A percentile compares a stretch with the other conserved stretches of the same genome.
These are phyloP conservation scores for Reticulitermes speratus DNA, from an alignment of 1,140 invertebrate genomes.

Conservation along the genomic window DNA sequence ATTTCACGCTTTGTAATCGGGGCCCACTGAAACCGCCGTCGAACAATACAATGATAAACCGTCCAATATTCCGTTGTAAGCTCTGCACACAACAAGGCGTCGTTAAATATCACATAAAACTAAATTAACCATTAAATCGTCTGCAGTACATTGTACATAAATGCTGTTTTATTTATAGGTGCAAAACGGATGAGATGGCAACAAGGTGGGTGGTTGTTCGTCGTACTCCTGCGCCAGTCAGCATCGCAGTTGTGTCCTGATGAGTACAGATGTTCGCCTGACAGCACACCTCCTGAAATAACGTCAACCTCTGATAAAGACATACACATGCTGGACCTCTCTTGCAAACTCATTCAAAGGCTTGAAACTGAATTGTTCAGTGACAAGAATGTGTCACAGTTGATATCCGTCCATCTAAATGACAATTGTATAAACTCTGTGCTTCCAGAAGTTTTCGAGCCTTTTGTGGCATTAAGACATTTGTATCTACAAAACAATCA, in stretches of 20 bases:
- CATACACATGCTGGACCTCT: not conserved
- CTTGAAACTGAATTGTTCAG: not conserved
- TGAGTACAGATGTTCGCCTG: not conserved
- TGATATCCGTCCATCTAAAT: not conserved
- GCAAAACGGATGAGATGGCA: not conserved
- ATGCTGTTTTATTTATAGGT: not conserved
- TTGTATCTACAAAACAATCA: not conserved
- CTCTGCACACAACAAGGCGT: no score
- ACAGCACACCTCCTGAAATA: not conserved
- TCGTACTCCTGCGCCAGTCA: not conserved
- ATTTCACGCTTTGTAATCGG: no score
- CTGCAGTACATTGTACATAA: not conserved
- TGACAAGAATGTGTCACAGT: accelerated
- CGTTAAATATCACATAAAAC: no score
- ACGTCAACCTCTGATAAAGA: not conserved
- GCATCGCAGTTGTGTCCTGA: not conserved
- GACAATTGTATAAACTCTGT: not conserved
- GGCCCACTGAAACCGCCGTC: no score
- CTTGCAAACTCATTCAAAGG: not conserved
- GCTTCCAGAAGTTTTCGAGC: not conserved
- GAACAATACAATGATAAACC: no score
- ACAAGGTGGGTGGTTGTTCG: not conserved
- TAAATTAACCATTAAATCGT: no score
- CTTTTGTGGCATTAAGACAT: not conserved
- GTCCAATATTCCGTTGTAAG: no score